Base-by-base conservation (phyloP, 2,113 vertebrate species). In the Drymodes brunneopygia region DNA sequence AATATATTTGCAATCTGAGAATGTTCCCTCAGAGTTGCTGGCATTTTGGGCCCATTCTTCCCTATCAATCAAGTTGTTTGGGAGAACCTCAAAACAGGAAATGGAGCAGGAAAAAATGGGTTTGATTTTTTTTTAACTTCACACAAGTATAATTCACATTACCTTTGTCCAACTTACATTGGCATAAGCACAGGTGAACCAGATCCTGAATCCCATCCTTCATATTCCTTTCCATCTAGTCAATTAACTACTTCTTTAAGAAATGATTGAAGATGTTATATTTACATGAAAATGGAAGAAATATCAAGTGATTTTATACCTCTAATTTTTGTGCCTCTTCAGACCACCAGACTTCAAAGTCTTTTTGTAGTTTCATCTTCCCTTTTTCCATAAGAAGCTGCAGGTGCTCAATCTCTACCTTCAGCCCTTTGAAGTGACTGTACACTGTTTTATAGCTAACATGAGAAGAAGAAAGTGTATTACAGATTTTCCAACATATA, bases 351-450 rank as follows among this genome's bases (percentile, higher is more conserved):
- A 96, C 96, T 81, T 99, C 97, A 73, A 99, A 99, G 81, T 99
- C 99, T 81, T 96, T 99, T 97, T 98, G 98, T 81, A 99, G 94
- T 79, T 99, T 99, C 96, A 99, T 90, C 94, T 98, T 99, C 40
- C 97, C 91, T 96, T 98, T 99, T 86, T 99, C 98, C 97, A 98
- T 91, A 91, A 99, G 97, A 92, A 99, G 97, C 97, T 99, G 99
- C 72, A 99, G 88, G 96, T 99, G 99, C 81, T 99, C 99, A 24
- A 99, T 99, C 97, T 99, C 99, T 23, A 99, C 98, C 96, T 98
- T 99, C 91, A 99, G 84, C 3, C 97, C 98, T 95, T 99, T 99
- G 75, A 99, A 98, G 38, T 6, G 97, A 24, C 56, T 96, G 57
- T 98, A 98, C 61, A 95, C 97, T 15, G 48, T 95, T 97, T 99